A percentile compares a stretch with the other conserved stretches of the same genome.
Evolutionary conservation across 2,888 invertebrate genomes (phyloP).

Genomic region (Atrina japonica): DNA sequence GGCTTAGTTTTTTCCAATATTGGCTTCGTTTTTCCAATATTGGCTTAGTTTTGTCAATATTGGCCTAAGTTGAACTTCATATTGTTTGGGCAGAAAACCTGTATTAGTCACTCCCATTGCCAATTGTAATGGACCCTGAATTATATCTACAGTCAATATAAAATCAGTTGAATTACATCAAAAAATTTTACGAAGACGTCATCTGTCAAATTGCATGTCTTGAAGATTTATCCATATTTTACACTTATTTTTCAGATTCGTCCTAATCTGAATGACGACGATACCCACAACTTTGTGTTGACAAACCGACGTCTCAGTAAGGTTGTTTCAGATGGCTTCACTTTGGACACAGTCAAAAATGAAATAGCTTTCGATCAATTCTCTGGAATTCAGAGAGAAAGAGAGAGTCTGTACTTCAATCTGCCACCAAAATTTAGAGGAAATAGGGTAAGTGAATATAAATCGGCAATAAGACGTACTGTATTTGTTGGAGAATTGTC

Average conservation of each 20-base stretch:
- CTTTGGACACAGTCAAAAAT: slow-evolving; percentile 79
- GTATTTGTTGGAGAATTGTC: slow-evolving; percentile 90
- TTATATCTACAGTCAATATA: no score
- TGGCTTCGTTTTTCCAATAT: no score
- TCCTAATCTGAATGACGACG: slow-evolving; percentile 70
- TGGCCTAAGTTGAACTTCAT: no score
- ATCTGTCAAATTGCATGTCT: no score
- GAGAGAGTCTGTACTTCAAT: slow-evolving; percentile 75
- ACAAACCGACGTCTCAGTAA: slow-evolving; percentile 77
- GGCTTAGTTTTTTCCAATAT: no score
- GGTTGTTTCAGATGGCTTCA: slow-evolving; percentile 78
- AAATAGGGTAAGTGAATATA: slow-evolving; percentile 62
- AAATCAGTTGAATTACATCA: no score
- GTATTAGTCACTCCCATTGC: no score
- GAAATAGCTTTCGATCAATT: slow-evolving; percentile 79
- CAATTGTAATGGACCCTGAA: no score
- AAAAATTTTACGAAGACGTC: no score
- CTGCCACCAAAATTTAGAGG: slow-evolving; percentile 77
- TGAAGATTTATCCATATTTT: no score
- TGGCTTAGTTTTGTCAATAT: no score
- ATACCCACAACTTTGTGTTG: slow-evolving; percentile 78
- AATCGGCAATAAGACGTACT: slow-evolving; percentile 86
- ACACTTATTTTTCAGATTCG: slow-evolving; percentile 62
- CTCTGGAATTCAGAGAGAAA: slow-evolving; percentile 69
- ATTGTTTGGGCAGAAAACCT: no score